Evolutionary conservation across 2,888 invertebrate genomes (phyloP), one percentile per base, ranked within the genome.

Genomic region (Melipona bicolor): DNA sequence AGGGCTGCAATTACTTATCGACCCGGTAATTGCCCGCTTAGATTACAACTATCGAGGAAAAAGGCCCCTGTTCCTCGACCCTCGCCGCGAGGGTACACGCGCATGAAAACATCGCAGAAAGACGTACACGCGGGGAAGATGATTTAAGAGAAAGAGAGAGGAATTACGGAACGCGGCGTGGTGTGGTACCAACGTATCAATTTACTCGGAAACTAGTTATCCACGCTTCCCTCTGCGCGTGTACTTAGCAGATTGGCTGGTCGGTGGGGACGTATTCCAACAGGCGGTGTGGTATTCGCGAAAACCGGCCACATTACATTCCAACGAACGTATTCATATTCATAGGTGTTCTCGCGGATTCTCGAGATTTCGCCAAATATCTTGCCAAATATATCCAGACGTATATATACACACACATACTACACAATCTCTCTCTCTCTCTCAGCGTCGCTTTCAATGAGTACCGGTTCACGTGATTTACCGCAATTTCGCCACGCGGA

Each of bases 391-490:
- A 65, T 24, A 84, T 81, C 62, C 70, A 49, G 69, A 64, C 73
- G 67, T 74, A 74, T 67, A 74, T 24, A 0, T 6, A 19, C 52
- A 6, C 50, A 50, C 17, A 4, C 19, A 1, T 27, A 0, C 0
- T 3, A 19, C 52, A 9, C 43, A 43, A 11, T 9, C 43, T 43
- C 43, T 36, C 36, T 36, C 36, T 36, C 9, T 9, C 11, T 1
- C 11, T 43, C 6, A 21, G 15, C 49, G 49, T 11, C 59, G 32
- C 9, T 27, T 80, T 75, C 88, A 80, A 81, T 84, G 82, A 88
- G 68, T 80, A 74, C 75, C 49, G 56, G 65, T 71, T 81, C 71
- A 65, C 88, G 88, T 88, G 88, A 88, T 88, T 68, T 68, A 54
- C 68, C 50, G 77, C 69, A 81, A 82, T 83, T 83, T 83, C 36